Percentiles rank a stretch among this genome's conserved stretches.
Conservation (phyloP, 2,888 invertebrate species). For the Andrena camellia region DNA sequence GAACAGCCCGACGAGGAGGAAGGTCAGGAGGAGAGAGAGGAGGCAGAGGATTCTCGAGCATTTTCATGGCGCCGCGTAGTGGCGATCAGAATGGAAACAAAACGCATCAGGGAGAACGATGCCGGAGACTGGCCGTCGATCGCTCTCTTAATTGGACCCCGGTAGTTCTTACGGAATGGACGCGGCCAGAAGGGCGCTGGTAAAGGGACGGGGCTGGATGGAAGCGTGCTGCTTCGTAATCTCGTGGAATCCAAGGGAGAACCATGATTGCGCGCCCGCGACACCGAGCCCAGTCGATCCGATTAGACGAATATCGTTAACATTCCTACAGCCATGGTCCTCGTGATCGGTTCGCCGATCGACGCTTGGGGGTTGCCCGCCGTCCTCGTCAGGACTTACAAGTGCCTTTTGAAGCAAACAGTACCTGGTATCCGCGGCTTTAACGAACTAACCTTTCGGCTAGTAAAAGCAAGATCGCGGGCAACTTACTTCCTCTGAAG, state of each 20-base stretch:
- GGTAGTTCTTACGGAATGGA: constrained; percentile 54
- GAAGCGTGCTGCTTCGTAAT: constrained; percentile 29
- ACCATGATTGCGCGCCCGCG: constrained; percentile 25
- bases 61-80: constrained; percentile 64
- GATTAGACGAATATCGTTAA: constrained; percentile 63
- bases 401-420: too few relatives aligned
- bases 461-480: too few relatives aligned
- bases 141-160: constrained; percentile 64
- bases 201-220: constrained; percentile 48
- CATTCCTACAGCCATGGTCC: constrained; percentile 11
- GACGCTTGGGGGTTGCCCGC: not conserved
- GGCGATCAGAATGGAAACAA: constrained; percentile 68
- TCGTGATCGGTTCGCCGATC: constrained; percentile 8
- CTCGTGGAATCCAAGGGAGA: constrained; percentile 33
- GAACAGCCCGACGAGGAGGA: constrained; percentile 28
- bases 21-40: constrained; percentile 5
- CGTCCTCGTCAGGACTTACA: too few relatives aligned
- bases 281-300: constrained; percentile 33
- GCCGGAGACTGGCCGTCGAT: constrained; percentile 23
- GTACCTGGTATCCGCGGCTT: too few relatives aligned
- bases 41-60: constrained; percentile 63
- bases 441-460: too few relatives aligned
- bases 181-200: not conserved
- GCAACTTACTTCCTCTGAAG: too few relatives aligned
- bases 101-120: constrained; percentile 42